phyloP scores from a whole-genome alignment of 2,113 vertebrate species.

The Clinocottus analis region DNA sequence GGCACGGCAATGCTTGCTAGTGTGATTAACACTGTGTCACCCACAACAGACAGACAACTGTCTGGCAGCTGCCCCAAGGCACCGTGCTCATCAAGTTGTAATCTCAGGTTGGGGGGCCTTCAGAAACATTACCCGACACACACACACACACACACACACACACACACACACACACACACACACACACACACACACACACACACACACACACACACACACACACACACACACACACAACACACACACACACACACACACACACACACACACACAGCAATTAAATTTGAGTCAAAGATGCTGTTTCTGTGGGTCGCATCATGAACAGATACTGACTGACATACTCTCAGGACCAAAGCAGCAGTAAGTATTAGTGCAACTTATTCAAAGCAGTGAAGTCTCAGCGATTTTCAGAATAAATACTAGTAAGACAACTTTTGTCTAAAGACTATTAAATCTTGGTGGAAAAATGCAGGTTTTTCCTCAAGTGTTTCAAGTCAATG shows the following conservation, averaged over 20 bases:
- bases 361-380: conserved; percentile 15
- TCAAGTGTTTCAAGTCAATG: conserved; percentile 14
- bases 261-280: conserved; percentile 36
- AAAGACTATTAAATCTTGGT: conserved; percentile 22
- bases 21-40: conserved; percentile 73
- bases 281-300: conserved; percentile 28
- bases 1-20: conserved; percentile 19
- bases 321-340: conserved; percentile 17
- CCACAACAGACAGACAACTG: conserved; percentile 67
- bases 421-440: neutral
- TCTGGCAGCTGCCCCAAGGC: conserved; percentile 67
- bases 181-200: neutral
- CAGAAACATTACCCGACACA: conserved; percentile 36
- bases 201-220: neutral
- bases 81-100: conserved; percentile 33
- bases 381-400: conserved; percentile 2
- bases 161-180: neutral
- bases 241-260: no score
- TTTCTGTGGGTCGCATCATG: conserved; percentile 37
- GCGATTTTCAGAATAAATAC: conserved; percentile 1
- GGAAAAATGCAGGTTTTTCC: conserved; percentile 19
- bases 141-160: conserved; percentile 22
- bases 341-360: neutral
- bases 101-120: conserved; percentile 29
- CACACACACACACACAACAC: neutral